Evolutionary conservation across 2,888 invertebrate genomes (phyloP), one percentile per base, ranked within the genome.

Genomic region (Anarsia innoxiella): DNA sequence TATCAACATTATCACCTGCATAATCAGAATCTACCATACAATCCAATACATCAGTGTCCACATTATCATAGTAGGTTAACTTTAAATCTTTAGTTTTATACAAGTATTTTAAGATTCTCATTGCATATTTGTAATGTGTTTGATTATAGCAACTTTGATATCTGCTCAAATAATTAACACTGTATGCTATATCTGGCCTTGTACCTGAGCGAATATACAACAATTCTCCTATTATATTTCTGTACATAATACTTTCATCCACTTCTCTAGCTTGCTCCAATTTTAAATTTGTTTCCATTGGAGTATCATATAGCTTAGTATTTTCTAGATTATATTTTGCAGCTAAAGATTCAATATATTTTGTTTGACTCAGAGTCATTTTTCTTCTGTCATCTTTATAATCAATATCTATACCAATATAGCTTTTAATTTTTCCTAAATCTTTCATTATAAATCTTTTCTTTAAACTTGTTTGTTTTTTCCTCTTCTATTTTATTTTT

Each of bases 21-120:
- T 54, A 64, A 36, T 65, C 65, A 11, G 67, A 49, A 44, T 66
- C 66, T 4, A 59, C 62, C 37, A 47, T 52, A 48, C 46, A 51
- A 43, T 49, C 51, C 15, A 52, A 30, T 25, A 42, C 36, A 15
- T 53, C 42, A 46, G 41, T 28, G 34, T 51, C 34, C 5, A n/a
- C 4, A 45, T 47, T 52, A 11, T 46, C 16, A 45, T 36, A 44
- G 12, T 51, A 53, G 8, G 26, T 51, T 42, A 52, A 44, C 8
- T 45, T 44, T 9, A 43, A n/a, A 36, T 36, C 27, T 10, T 40
- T 49, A 19, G 49, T 50, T 6, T 30, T 29, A 40, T 41, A 50
- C 40, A 51, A 34, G 46, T 54, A 49, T 34, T 51, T 51, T 23
- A 51, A 37, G 3, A 51, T 23, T 41, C 46, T 40, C 11, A 52